Conservation (phyloP, 2,888 invertebrate species). For the Periphyllus acericola region DNA sequence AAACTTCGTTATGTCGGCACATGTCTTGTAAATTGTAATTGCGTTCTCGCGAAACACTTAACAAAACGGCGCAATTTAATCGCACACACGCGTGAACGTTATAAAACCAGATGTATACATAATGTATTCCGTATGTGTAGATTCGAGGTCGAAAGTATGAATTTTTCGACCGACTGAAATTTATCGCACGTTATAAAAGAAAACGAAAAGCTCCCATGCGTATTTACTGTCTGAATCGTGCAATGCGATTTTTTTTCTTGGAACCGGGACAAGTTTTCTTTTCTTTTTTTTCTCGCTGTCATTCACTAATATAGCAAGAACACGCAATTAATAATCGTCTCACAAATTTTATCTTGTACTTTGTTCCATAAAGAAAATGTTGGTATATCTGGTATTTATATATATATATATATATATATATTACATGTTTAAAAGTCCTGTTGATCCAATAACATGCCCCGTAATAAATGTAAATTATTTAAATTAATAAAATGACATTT, state of each 20-base stretch:
- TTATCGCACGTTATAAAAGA: neutral
- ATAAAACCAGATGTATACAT: neutral
- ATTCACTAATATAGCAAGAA: neutral
- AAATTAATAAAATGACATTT: neutral
- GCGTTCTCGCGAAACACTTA: slow-evolving; percentile 6
- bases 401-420: neutral
- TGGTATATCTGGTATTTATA: neutral
- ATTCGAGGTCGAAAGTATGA: slow-evolving; percentile 22
- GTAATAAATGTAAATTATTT: slow-evolving; percentile 6
- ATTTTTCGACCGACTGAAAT: slow-evolving; percentile 9
- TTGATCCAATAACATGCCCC: neutral
- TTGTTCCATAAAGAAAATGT: slow-evolving; percentile 2
- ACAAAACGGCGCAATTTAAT: slow-evolving; percentile 30
- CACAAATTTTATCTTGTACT: slow-evolving; percentile 17
- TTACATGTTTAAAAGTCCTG: neutral
- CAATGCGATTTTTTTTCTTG: slow-evolving; percentile 26
- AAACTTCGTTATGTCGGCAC: neutral
- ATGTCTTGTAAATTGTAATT: neutral
- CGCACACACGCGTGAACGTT: neutral
- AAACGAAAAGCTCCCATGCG: slow-evolving; percentile 16
- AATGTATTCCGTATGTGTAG: neutral
- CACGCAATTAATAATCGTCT: slow-evolving; percentile 37
- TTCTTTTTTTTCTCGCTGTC: neutral
- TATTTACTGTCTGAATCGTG: neutral
- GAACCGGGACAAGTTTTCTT: slow-evolving; percentile 22